These are phyloP conservation scores for Nothocercus julius DNA, from an alignment of 2,113 vertebrate species.

Conservation along the genomic window DNA sequence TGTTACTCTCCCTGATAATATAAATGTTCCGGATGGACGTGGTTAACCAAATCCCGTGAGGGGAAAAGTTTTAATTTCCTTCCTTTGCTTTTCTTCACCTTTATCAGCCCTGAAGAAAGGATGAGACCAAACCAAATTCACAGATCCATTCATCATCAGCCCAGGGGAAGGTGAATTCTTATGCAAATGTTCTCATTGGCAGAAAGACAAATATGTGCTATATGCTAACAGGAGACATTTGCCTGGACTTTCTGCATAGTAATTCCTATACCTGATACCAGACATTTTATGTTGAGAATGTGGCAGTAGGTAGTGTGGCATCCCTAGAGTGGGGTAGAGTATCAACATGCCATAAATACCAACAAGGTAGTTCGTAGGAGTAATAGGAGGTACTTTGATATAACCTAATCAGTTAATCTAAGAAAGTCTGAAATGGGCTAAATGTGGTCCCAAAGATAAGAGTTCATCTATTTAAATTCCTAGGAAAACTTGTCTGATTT, in stretches of 20 bases:
- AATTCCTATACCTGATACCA: background rate
- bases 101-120: background rate
- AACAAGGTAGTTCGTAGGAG: background rate
- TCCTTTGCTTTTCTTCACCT: background rate
- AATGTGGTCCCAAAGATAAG: background rate
- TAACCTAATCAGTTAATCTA: background rate
- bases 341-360: background rate
- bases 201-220: background rate
- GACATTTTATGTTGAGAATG: background rate
- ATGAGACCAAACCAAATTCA: background rate
- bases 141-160: background rate
- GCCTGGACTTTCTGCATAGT: background rate
- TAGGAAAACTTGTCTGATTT: background rate
- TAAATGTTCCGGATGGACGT: background rate
- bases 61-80: background rate
- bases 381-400: background rate
- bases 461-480: background rate
- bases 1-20: background rate
- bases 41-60: conserved; percentile 2
- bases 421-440: background rate
- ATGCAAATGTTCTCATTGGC: background rate
- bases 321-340: background rate
- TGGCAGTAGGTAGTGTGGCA: background rate
- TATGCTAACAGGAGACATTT: background rate
- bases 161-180: background rate